Evolutionary conservation across 1,140 invertebrate species (phyloP).

Genomic region (Ganaspis sp.): DNA sequence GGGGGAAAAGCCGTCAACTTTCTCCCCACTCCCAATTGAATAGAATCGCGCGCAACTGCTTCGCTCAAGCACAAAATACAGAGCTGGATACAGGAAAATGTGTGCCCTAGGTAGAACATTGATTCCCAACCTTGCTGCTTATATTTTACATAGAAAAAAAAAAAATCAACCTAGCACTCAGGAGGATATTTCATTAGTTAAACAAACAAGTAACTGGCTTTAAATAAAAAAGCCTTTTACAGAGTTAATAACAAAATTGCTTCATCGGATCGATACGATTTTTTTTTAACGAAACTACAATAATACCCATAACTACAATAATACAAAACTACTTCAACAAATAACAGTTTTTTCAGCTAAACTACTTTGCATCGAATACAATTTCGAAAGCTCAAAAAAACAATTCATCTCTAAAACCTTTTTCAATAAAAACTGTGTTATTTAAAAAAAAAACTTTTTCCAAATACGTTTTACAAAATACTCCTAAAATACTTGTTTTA

Average conservation of each 20-base stretch:
- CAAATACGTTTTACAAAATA: no score
- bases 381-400: no score
- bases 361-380: no score
- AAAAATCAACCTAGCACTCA: background rate
- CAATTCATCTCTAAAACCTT: no score
- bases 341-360: no score
- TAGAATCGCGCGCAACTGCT: background rate
- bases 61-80: constrained; percentile 7
- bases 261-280: constrained; percentile 2
- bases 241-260: background rate
- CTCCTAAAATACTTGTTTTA: no score
- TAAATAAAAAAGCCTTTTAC: constrained; percentile 1
- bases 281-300: background rate
- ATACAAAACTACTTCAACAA: no score
- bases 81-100: background rate
- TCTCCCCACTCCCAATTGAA: constrained; percentile 16
- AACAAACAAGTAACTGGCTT: constrained; percentile 6
- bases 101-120: background rate
- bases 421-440: no score
- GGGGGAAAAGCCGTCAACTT: constrained; percentile 32
- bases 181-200: background rate
- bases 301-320: background rate
- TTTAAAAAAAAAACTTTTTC: no score
- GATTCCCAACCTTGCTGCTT: background rate
- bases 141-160: background rate